A percentile compares a stretch with the other conserved stretches of the same genome.
Evolutionary conservation across 2,113 vertebrate species (phyloP).

Genomic region (Nannobrachium achirus): DNA sequence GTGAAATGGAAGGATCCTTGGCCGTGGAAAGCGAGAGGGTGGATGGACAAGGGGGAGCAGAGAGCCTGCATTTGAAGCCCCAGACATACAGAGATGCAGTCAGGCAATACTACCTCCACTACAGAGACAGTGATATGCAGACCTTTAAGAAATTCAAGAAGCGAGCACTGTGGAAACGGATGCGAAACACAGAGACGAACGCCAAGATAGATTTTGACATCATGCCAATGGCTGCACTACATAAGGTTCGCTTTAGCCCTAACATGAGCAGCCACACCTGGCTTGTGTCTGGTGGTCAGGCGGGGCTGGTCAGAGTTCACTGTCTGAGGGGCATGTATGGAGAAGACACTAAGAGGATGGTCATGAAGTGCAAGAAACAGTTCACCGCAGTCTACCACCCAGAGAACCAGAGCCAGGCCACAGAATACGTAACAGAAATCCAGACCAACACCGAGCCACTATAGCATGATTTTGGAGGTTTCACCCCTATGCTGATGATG

Average conservation of each 20-base stretch:
- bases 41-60: background rate
- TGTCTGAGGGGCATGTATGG: conserved; percentile 81
- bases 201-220: conserved; percentile 80
- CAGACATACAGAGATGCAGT: conserved; percentile 81
- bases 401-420: background rate
- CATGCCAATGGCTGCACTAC: conserved; percentile 86
- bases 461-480: conserved; percentile 28
- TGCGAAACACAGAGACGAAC: conserved; percentile 82
- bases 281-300: conserved; percentile 87
- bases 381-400: conserved; percentile 73
- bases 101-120: conserved; percentile 82
- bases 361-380: conserved; percentile 72
- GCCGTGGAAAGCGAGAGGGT: background rate
- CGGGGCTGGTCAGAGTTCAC: conserved; percentile 87
- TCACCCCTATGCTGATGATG: no score
- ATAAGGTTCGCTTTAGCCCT: conserved; percentile 95
- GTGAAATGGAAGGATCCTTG: background rate
- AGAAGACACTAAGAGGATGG: conserved; percentile 61
- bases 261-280: conserved; percentile 88
- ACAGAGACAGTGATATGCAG: conserved; percentile 83
- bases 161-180: conserved; percentile 81
- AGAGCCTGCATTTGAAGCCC: conserved; percentile 37
- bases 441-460: conserved; percentile 27
- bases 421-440: conserved; percentile 7
- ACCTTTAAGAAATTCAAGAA: conserved; percentile 74